phyloP scores from a whole-genome alignment of 2,888 invertebrate genomes.

The Conistra vaccinii region DNA sequence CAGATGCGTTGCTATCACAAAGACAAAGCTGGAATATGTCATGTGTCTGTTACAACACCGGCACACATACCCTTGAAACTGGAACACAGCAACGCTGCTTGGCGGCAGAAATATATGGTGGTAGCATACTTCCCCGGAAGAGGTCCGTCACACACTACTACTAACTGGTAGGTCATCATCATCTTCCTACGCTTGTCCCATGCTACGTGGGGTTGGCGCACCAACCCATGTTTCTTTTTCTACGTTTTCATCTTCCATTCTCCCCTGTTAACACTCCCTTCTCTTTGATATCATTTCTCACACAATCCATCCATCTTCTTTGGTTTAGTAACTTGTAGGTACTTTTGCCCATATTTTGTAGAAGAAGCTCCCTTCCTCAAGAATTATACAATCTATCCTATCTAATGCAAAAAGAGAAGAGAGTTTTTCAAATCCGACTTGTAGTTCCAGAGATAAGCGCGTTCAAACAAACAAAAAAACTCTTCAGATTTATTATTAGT shows the following conservation, averaged over 20 bases:
- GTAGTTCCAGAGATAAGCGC: too few species aligned
- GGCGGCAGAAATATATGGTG: background rate
- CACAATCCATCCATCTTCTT: too few species aligned
- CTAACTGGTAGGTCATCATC: background rate
- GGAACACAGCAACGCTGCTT: background rate
- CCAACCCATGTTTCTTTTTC: too few species aligned
- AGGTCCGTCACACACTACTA: background rate
- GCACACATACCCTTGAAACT: background rate
- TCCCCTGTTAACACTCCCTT: background rate
- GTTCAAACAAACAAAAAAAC: too few species aligned
- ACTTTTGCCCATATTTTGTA: background rate
- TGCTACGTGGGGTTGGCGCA: background rate
- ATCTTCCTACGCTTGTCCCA: background rate
- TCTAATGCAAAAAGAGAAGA: too few species aligned
- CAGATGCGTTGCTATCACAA: background rate
- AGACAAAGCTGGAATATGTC: background rate
- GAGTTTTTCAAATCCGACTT: too few species aligned
- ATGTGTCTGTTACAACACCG: background rate
- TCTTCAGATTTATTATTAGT: too few species aligned
- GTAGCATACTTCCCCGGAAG: background rate
- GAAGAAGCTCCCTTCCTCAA: too few species aligned
- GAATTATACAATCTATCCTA: too few species aligned
- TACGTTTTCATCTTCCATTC: background rate
- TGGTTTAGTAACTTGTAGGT: background rate
- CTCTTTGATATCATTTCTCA: background rate